Percentiles rank a stretch among this genome's conserved stretches.
phyloP scores from a whole-genome alignment of 2,797 vertebrate species.

The Moxostoma hubbsi region DNA sequence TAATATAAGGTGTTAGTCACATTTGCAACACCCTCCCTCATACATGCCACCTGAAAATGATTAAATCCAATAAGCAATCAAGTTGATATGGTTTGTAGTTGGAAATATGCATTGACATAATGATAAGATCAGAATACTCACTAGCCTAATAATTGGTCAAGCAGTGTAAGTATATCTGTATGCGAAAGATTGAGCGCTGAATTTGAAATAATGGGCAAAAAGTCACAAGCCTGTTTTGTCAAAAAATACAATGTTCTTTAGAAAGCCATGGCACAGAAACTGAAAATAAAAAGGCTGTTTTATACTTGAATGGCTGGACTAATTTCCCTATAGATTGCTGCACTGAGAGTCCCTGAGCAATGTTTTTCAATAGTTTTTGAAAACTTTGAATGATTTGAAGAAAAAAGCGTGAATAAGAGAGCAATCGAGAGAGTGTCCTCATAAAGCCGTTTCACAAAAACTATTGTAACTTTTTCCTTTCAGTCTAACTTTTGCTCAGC shows the following conservation, averaged over 20 bases:
- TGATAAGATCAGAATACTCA: too few species aligned
- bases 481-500: not conserved
- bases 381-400: not conserved
- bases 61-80: too few species aligned
- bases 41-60: too few species aligned
- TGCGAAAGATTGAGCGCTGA: conserved; percentile 4
- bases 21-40: too few species aligned
- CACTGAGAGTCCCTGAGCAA: conserved; percentile 1
- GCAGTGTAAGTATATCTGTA: not conserved
- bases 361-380: not conserved
- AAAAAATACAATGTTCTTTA: conserved; percentile 31
- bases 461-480: conserved; percentile 10
- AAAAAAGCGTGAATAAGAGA: conserved; percentile 6
- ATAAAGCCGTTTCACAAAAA: not conserved
- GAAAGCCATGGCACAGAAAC: conserved; percentile 30
- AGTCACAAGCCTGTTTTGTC: conserved; percentile 29
- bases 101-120: too few species aligned
- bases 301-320: conserved; percentile 39
- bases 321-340: conserved; percentile 46
- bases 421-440: not conserved
- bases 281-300: conserved; percentile 32
- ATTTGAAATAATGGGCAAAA: conserved; percentile 23
- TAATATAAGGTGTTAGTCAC: too few species aligned
- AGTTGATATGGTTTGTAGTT: too few species aligned
- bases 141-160: too few species aligned